phyloP scores from a whole-genome alignment of 2,113 vertebrate genomes.

The Butastur rufipennis region DNA sequence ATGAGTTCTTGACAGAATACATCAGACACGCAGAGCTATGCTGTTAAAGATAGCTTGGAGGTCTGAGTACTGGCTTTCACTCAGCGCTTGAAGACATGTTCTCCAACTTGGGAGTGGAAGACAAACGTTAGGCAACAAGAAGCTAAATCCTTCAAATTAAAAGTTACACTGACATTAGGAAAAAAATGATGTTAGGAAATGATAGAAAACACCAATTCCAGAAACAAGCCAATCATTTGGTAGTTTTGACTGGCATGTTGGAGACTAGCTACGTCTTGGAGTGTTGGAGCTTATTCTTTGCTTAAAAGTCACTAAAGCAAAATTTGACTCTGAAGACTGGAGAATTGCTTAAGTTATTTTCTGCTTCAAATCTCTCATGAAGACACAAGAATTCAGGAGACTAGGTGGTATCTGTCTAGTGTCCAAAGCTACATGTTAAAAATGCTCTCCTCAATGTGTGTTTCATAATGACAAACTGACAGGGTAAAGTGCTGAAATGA shows the following conservation, averaged over 20 bases:
- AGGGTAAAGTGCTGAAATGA: neutral
- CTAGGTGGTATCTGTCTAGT: accelerated
- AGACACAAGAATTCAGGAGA: neutral
- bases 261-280: neutral
- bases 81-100: neutral
- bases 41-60: neutral
- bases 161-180: neutral
- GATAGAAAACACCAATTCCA: neutral
- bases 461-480: neutral
- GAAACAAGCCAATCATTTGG: neutral
- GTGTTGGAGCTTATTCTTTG: neutral
- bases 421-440: accelerated
- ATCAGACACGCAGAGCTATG: neutral
- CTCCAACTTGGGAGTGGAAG: neutral
- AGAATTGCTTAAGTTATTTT: neutral
- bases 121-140: neutral
- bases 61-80: neutral
- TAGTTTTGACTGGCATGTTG: neutral
- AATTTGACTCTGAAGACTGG: neutral
- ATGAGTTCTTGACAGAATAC: neutral
- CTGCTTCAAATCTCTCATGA: neutral
- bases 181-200: neutral
- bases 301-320: neutral
- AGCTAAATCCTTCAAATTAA: neutral
- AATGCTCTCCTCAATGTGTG: neutral